phyloP scores from a whole-genome alignment of 2,113 vertebrate genomes.

The Thermophis baileyi region DNA sequence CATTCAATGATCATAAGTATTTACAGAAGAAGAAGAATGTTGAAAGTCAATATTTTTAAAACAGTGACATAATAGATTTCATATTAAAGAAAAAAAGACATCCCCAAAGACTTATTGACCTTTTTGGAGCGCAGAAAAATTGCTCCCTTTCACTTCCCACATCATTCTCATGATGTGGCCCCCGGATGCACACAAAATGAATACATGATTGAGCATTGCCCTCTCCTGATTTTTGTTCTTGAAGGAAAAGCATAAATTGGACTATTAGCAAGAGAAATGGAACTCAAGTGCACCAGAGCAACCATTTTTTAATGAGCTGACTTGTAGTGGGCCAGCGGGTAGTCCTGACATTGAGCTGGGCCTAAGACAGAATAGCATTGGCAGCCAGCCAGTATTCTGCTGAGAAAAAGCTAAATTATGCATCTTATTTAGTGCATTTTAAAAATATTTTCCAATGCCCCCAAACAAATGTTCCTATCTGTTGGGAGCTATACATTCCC shows the following conservation, averaged over 20 bases:
- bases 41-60: background rate
- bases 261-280: conserved; percentile 53
- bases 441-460: conserved; percentile 65
- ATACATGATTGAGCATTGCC: conserved; percentile 22
- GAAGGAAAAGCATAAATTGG: conserved; percentile 51
- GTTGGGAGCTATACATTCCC: conserved; percentile 55
- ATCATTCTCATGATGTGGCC: background rate
- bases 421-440: conserved; percentile 71
- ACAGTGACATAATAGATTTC: background rate
- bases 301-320: conserved; percentile 65
- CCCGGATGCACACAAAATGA: conserved; percentile 10
- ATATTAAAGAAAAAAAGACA: background rate
- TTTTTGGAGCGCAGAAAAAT: background rate
- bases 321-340: conserved; percentile 58
- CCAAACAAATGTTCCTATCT: conserved; percentile 65
- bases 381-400: conserved; percentile 34
- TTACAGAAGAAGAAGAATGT: background rate
- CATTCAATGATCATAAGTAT: background rate
- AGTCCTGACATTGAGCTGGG: conserved; percentile 51
- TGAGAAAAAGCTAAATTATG: conserved; percentile 62
- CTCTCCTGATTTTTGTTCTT: conserved; percentile 34
- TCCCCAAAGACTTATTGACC: background rate
- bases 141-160: conserved; percentile 7
- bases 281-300: conserved; percentile 48
- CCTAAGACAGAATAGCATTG: conserved; percentile 40